Conservation (phyloP, 2,113 vertebrate species). For the Canis aureus region DNA sequence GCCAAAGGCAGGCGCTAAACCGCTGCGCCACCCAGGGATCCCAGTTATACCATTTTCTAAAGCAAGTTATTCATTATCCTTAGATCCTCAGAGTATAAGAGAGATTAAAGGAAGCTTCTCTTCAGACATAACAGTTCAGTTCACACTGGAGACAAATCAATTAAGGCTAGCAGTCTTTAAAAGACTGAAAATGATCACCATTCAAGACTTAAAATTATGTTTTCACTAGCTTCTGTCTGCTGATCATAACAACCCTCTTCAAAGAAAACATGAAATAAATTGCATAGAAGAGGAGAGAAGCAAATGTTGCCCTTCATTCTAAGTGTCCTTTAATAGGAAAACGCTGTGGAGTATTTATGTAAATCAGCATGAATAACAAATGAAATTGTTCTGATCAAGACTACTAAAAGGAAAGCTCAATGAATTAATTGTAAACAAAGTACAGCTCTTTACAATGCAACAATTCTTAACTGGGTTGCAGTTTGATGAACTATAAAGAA, state of each 20-base stretch:
- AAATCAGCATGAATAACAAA: conserved; percentile 75
- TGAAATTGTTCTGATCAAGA: conserved; percentile 33
- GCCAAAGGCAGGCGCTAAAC: no score
- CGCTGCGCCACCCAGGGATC: no score
- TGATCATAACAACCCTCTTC: conserved; percentile 65
- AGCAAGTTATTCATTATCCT: conserved; percentile 63
- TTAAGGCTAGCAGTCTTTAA: conserved; percentile 62
- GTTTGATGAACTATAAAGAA: conserved; percentile 52
- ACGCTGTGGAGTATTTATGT: background rate
- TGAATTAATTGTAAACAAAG: conserved; percentile 66
- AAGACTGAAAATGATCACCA: conserved; percentile 49
- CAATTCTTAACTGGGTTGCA: background rate
- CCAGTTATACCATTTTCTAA: conserved; percentile 38
- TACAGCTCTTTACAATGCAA: background rate
- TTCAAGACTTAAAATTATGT: conserved; percentile 63
- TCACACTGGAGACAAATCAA: conserved; percentile 2
- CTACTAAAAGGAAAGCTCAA: conserved; percentile 24
- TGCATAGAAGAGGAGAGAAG: background rate
- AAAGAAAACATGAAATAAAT: conserved; percentile 47
- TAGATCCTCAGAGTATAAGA: background rate
- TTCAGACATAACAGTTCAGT: background rate
- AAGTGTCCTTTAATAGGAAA: conserved; percentile 55
- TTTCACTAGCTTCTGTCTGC: conserved; percentile 61
- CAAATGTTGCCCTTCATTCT: conserved; percentile 43
- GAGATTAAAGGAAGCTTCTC: conserved; percentile 38